These are phyloP conservation scores for Micromesistius poutassou DNA, from an alignment of 2,797 vertebrate species.

Conservation along the genomic window DNA sequence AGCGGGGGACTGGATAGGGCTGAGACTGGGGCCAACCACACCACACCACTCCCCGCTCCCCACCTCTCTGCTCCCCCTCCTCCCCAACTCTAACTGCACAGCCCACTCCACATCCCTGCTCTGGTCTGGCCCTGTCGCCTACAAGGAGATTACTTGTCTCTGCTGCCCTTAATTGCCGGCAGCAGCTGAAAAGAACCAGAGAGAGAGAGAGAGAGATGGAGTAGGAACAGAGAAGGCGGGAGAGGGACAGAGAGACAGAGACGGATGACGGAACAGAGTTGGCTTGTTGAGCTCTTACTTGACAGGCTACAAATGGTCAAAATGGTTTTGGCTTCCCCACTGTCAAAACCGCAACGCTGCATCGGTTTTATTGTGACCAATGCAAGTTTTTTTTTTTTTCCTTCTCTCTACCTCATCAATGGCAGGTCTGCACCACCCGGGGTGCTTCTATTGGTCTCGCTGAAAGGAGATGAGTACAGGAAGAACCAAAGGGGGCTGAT, in stretches of 20 bases:
- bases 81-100: conserved; percentile 42
- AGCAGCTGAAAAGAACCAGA: conserved; percentile 74
- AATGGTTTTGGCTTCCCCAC: conserved; percentile 60
- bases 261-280: conserved; percentile 53
- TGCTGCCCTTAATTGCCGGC: conserved; percentile 78
- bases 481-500: conserved; percentile 24
- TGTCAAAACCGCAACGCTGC: conserved; percentile 56
- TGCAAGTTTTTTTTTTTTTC: conserved; percentile 15
- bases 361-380: conserved; percentile 48
- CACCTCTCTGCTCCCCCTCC: conserved; percentile 17
- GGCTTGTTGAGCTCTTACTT: conserved; percentile 69
- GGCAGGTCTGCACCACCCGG: conserved; percentile 17
- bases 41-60: conserved; percentile 10
- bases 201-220: conserved; percentile 57
- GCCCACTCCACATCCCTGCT: conserved; percentile 68
- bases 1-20: conserved; percentile 70
- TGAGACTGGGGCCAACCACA: conserved; percentile 58
- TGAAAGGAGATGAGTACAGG: conserved; percentile 18
- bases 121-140: conserved; percentile 68
- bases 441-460: conserved; percentile 24
- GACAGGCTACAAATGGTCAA: conserved; percentile 56
- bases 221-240: conserved; percentile 59
- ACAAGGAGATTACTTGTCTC: conserved; percentile 81
- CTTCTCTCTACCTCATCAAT: conserved; percentile 45
- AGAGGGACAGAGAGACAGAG: conserved; percentile 40